Percentiles rank a stretch among this genome's conserved stretches.
These are phyloP conservation scores for Andricus quercusramuli DNA, from an alignment of 2,888 invertebrate genomes.

Conservation along the genomic window DNA sequence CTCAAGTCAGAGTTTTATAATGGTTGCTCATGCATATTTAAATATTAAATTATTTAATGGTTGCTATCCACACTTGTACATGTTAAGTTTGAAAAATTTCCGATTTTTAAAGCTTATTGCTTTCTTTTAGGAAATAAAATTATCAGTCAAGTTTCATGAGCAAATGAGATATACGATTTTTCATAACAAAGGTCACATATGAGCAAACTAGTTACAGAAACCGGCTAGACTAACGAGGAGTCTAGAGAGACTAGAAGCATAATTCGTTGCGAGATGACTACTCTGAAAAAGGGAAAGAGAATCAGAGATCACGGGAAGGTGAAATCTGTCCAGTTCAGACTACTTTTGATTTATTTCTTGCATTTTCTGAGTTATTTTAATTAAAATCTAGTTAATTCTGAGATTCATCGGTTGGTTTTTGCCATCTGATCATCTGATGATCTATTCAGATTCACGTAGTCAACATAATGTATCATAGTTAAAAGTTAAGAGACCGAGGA, in stretches of 20 bases:
- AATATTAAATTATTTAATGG: neutral
- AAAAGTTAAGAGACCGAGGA: too few relatives aligned
- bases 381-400: neutral
- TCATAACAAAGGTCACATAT: neutral
- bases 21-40: neutral
- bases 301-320: slow-evolving; percentile 13
- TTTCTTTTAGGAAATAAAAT: neutral
- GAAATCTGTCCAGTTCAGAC: neutral
- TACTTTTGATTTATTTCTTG: slow-evolving; percentile 9
- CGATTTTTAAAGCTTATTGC: neutral
- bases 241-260: neutral
- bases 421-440: neutral
- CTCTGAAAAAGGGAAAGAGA: neutral
- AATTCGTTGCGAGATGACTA: slow-evolving; percentile 15
- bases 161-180: neutral
- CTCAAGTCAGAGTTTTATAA: neutral
- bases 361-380: slow-evolving; percentile 6
- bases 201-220: slow-evolving; percentile 17
- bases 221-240: slow-evolving; percentile 16
- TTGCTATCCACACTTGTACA: neutral
- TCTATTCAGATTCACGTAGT: too few relatives aligned
- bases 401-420: neutral
- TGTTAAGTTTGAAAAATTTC: neutral
- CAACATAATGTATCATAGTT: too few relatives aligned
- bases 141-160: neutral